A percentile compares a stretch with the other conserved stretches of the same genome.
Evolutionary conservation across 2,113 vertebrate genomes (phyloP).

Genomic region (Gymnorhina tibicen): DNA sequence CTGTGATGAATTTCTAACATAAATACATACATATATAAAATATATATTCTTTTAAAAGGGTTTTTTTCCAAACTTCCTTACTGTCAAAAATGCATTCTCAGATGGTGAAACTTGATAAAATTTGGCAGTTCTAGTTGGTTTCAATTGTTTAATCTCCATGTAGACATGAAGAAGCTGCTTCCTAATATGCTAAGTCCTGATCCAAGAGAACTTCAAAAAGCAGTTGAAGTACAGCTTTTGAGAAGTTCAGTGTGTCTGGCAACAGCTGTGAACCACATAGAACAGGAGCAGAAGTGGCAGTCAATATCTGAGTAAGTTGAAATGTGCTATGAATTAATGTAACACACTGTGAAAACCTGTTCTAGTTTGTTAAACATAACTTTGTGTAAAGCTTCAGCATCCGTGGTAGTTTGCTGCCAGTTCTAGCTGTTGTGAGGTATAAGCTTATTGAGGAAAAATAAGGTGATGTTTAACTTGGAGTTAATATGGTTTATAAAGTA

Average conservation of each 20-base stretch:
- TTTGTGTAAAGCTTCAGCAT: neutral
- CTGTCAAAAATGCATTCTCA: neutral
- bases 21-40: neutral
- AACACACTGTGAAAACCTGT: neutral
- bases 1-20: neutral
- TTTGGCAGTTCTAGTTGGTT: neutral
- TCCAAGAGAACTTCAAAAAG: slow-evolving; percentile 94
- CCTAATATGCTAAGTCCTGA: slow-evolving; percentile 92
- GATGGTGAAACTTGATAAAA: neutral
- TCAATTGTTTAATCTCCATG: slow-evolving; percentile 1
- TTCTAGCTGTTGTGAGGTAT: neutral
- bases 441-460: neutral
- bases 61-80: neutral
- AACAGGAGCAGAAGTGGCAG: slow-evolving; percentile 84
- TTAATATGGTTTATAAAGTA: neutral
- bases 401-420: neutral
- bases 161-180: slow-evolving; percentile 95
- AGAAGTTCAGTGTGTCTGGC: slow-evolving; percentile 88
- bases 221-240: slow-evolving; percentile 94
- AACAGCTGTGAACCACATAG: slow-evolving; percentile 75
- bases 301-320: slow-evolving; percentile 85
- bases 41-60: rapidly evolving
- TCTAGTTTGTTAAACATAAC: neutral
- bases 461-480: neutral
- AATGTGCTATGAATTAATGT: neutral